Base-by-base conservation (phyloP, 1,140 invertebrate species). In the Branchinecta lindahli region DNA sequence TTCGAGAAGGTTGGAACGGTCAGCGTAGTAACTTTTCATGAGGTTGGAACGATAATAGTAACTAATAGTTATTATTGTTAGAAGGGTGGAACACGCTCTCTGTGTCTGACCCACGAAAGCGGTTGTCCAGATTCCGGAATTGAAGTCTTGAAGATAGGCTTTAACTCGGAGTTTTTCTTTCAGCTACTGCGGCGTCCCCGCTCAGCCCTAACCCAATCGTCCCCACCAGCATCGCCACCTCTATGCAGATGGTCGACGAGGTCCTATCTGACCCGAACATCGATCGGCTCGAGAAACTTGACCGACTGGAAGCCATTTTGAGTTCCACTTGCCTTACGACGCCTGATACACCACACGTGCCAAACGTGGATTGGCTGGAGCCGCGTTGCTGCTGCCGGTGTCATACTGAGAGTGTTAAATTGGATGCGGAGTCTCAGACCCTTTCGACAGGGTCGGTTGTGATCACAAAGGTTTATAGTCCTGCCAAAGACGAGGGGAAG, bases 401-500 rank as follows among this genome's bases (percentile, higher is more conserved):
- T 71, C 75, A 77, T 65, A 70, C 70, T 15, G 69, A 74, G 66
- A 66, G 66, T 15, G 66, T 72, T 46, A 70, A 66, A 46, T 74
- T 77, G 66, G 80, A 85, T 72, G 79, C 84, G 44, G 84, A 83
- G 44, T 88, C 86, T 70, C 91, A 94, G 78, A 94, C 92, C 3
- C 79, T 92, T 15, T 92, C 90, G 75, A 94, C 92, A n/a, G 91
- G 92, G 68, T 91, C 94, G 78, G 91, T 94, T 77, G 91, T 93
- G 44, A 92, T 94, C 73, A 94, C 91, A 66, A 90, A 89, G 80
- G 90, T 94, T 74, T 91, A 86, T 79, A 89, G 90, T 78, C 85
- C 86, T 67, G 88, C 90, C 72, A 80, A 77, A 68, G 79, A 79
- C 61, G 75, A 74, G 70, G 72, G 70, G 72, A 76, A 67, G 66